Base-by-base conservation (phyloP, 2,797 vertebrate genomes). In the Decapterus maruadsi region DNA sequence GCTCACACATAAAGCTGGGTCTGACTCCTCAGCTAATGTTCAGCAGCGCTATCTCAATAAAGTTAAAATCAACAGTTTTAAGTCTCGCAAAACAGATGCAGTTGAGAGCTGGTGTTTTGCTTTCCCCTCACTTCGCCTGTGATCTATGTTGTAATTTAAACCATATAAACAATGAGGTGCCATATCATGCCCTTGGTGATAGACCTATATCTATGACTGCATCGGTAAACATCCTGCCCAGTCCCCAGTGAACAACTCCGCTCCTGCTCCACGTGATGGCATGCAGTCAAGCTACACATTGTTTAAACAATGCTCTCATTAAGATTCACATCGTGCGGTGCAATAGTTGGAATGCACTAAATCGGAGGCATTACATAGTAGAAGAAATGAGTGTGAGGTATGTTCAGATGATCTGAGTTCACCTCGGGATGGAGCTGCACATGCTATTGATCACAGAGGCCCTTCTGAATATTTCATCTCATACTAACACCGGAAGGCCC, bases 381-480 rank as follows among this genome's bases (percentile, higher is more conserved):
- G 11, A 8, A n/a, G 31, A 61, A 68, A 54, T 50, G n/a, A 60
- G 11, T 6, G 53, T 43, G 10, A 68, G 63, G 57, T 42, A 31
- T 57, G 77, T 66, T 68, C 20, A 54, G 56, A 80, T 66, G 72
- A 82, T 74, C 58, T 20, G 53, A 68, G 74, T 81, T 73, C 56
- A 64, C 64, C 71, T 83, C 42, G n/a, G 73, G 66, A 78, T 38
- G 64, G 60, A 60, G 68, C 63, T 72, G 60, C 82, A 84, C 81
- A 74, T 68, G 72, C 78, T 92, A 94, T 90, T 64, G 91, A 93
- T 93, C 89, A 75, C 68, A 72, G 74, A 85, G 65, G 61, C 77
- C 73, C 77, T 53, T 69, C 57, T 90, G 85, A 94, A 94, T 93
- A 89, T 93, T 93, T 94, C 68, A 92, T 91, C 78, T 78, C 82